Evolutionary conservation across 2,888 invertebrate species (phyloP), one percentile per base, ranked within the genome.

Genomic region (Himalopsyche anomala): DNA sequence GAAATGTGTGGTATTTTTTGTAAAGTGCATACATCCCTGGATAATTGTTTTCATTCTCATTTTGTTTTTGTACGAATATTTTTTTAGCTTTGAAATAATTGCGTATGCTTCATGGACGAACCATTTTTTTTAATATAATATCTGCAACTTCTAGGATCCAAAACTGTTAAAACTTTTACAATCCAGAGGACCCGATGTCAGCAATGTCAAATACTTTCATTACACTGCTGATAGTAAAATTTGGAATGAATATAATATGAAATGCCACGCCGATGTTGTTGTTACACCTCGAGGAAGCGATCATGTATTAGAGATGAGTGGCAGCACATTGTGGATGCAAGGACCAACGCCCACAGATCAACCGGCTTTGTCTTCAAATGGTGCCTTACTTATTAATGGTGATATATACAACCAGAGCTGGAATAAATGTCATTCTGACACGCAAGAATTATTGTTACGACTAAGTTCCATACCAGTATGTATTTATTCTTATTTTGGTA

Each of bases 361-460:
- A 91, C 99, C 99, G 0, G 84, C 94, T 42, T 93, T 94, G 90
- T 91, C 91, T 12, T 90, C 93, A 56, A 92, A 94, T 40, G 95
- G 96, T 88, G 90, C 96, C 84, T 92, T 99, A 85, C 91, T 98
- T 38, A 98, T 96, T 93, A 99, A 99, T 93, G 99, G 98, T 45
- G 98, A 99, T 92, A 94, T 98, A 89, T 98, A 96, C 92, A 94
- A 93, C 89, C 90, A 92, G 51, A 89, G 91, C 79, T 91, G 92
- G 90, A 89, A 90, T 28, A 89, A 83, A 56, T 87, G 89, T 82
- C 90, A 89, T 9, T 93, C 94, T 88, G 95, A 96, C 90, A 95
- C 95, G 0, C 89, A 91, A 89, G 90, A 92, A 88, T 91, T 95
- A 86, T 91, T 94, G 89, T 89, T 92, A 4, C 91, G 89, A 86